Base-by-base conservation (phyloP, 2,797 vertebrate species). In the Xiphorhynchus erythropygius region DNA sequence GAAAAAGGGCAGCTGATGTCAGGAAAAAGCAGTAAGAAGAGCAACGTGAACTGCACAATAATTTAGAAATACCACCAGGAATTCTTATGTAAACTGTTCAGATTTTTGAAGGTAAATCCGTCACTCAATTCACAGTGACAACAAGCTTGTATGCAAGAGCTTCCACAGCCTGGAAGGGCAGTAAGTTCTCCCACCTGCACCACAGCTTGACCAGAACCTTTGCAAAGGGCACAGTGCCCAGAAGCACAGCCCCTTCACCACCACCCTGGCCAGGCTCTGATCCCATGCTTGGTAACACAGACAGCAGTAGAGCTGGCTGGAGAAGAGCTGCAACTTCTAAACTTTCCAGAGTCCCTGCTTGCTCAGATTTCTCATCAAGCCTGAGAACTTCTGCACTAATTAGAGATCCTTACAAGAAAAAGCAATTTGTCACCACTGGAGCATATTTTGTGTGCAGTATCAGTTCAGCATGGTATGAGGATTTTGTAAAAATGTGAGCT, bases 91-190 rank as follows among this genome's bases (percentile, higher is more conserved):
- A 70, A 89, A 46, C 33, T 21, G 41, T 42, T 85, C 47, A 30
- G 9, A 55, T 60, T 56, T 76, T 73, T 62, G 39, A 50, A 46
- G 32, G n/a, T 55, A 69, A 91, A 39, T 37, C 68, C 33, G 44
- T 68, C 44, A 55, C 33, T 55, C 50, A 18, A 37, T 33, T 59
- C 60, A 80, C 33, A 67, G 24, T 33, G 42, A 39, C 50, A 42
- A n/a, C 0, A 0, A 76, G 27, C 25, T 79, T 15, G 2, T 70
- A 63, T 25, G 21, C 22, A 57, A 82, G 57, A 17, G n/a, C 57
- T 87, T 79, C 55, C 87, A 35, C 63, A 84, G 41, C 32, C 32
- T 22, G 9, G 30, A 27, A 93, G 28, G 55, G 44, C 28, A 80
- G 41, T 21, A 46, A 39, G 30, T 68, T 50, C 55, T 90, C 50